Conservation (phyloP, 2,888 invertebrate species). For the Acholoe squamosa region DNA sequence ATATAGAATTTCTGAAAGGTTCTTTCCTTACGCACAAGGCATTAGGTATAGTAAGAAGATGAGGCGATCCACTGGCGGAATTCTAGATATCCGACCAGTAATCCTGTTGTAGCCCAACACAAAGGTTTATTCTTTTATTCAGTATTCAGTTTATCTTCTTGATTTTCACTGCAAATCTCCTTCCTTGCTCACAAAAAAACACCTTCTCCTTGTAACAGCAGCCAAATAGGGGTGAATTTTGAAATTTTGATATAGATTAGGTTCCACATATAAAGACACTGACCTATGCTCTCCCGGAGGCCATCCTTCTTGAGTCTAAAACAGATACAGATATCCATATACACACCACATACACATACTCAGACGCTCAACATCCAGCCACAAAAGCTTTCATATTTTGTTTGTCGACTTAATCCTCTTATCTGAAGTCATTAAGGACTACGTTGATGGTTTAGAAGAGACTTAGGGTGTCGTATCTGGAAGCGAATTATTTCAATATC, state of each 20-base stretch:
- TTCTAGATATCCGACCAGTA: background rate
- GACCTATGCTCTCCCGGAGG: background rate
- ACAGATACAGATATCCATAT: background rate
- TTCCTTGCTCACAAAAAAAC: no score
- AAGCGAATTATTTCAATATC: conserved; percentile 54
- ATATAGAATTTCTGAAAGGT: conserved; percentile 61
- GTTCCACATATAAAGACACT: background rate
- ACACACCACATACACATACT: background rate
- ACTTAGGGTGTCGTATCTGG: conserved; percentile 55
- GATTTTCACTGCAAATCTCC: no score
- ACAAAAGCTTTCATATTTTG: conserved; percentile 51
- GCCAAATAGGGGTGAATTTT: background rate
- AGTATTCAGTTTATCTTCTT: no score
- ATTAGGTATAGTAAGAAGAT: conserved; percentile 54
- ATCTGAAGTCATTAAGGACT: conserved; percentile 49
- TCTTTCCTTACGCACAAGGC: conserved; percentile 42
- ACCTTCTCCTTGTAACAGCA: background rate
- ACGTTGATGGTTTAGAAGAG: conserved; percentile 49
- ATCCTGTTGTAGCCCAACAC: conserved; percentile 39
- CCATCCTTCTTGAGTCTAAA: background rate
- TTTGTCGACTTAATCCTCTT: conserved; percentile 49
- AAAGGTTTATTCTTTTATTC: background rate
- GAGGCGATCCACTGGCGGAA: conserved; percentile 50
- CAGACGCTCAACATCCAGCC: background rate
- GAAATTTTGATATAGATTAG: background rate